Evolutionary conservation across 1,140 invertebrate species (phyloP), one percentile per base, ranked within the genome.

Genomic region (Yoshiicerus persimilis): DNA sequence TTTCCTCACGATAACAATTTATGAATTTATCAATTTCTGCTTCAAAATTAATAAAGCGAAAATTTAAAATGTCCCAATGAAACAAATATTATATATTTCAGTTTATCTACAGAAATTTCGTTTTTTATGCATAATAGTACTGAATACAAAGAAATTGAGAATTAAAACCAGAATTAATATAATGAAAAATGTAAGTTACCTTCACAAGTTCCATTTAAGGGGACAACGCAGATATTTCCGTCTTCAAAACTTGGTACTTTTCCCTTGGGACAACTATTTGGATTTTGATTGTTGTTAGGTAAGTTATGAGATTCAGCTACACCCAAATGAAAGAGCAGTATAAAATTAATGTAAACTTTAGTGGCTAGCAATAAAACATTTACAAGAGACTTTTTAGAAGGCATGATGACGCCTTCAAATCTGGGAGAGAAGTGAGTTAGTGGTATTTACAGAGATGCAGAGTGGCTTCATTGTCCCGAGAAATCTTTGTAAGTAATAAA

Each of bases 191-290:
- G 13, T 70, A 30, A 87, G 47, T 39, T 90, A 90, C 83, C 64
- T 77, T 23, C 87, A 84, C 66, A 89, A 75, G 11, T 89, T 87
- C 85, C 85, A 90, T 64, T 34, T 90, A 64, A 86, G 89, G 75
- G 47, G 38, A 77, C 85, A 8, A 85, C 87, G 23, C 87, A 89
- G 16, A 90, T 88, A 34, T 13, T 20, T 1, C 23, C 38, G 75
- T 80, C 75, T 23, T 80, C 32, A 80, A 80, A 80, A 38, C 75
- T 80, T 16, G 34, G 10, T n/a, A 80, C 20, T 80, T 80, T 30
- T 32, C 75, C 75, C 20, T 32, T 34, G 6, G 75, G 75, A 8
- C 75, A 80, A 27, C 27, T 10, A 30, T 30, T 30, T 70, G 16
- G 10, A 13, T 70, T 70, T 70, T 56, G 47, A 2, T 56, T n/a